Evolutionary conservation across 2,888 invertebrate genomes (phyloP), one percentile per base, ranked within the genome.

Genomic region (Cephus rjabovi): DNA sequence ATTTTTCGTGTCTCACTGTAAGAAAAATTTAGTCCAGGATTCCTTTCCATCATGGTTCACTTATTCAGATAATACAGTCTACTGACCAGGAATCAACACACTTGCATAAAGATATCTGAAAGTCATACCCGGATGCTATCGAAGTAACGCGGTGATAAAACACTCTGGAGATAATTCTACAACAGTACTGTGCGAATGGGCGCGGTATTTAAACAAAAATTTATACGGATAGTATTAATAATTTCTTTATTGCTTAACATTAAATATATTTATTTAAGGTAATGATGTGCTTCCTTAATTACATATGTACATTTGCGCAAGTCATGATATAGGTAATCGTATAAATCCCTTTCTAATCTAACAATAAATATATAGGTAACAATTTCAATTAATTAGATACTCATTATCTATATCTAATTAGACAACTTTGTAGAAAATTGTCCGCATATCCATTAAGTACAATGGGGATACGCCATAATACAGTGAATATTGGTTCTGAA

Each of bases 21-120:
- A n/a, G 74, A n/a, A 23, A 70, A 77, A 2, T 69, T 30, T 34
- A 37, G 3, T n/a, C 77, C 77, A 71, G 70, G 77, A 75, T 77
- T 77, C 33, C 33, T 33, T 34, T 75, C 70, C 3, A 75, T 70
- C 40, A 31, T 77, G 30, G 33, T 77, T 40, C 2, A 37, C 56
- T 12, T 23, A 70, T 30, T 30, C 23, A 56, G 23, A 56, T 9
- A 56, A 56, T 23, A 23, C 9, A 23, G 23, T 56, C 9, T 56
- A 23, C 2, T 56, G 56, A 56, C 56, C 56, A 23, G 23, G 9
- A 56, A 56, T 56, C 23, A 56, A 56, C 2, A 56, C 23, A 9
- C 23, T 56, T 9, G 9, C 23, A 23, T 23, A 56, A 1, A 56
- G 23, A 15, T 56, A 56, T 56, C 23, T 56, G 56, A 56, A 23